Evolutionary conservation across 2,797 vertebrate genomes (phyloP), one percentile per base, ranked within the genome.

Genomic region (Poecilia wingei): DNA sequence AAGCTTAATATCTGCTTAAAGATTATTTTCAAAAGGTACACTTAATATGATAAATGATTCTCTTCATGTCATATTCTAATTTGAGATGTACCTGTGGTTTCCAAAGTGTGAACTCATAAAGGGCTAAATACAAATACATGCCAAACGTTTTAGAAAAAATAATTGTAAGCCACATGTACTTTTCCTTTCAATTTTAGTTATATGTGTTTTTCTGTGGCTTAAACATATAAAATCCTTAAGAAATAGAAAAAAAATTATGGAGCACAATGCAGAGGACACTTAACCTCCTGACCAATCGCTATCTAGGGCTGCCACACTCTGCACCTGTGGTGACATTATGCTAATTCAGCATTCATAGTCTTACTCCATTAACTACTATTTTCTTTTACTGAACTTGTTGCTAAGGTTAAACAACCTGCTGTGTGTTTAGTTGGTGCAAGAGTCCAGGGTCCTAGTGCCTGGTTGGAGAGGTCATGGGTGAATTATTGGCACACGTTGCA

Each of bases 181-280:
- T 59, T 59, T 59, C 55, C n/a, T 59, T 59, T 59, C 12, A 59
- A 28, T 59, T 59, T 59, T 36, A 66, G 33, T 10, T 68, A 25
- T 12, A 41, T 22, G 12, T 22, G 9, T 41, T 6, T 25, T 12
- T 68, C 3, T 68, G 64, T 39, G 36, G 9, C 64, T 41, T 41
- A 41, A 68, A 39, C 20, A 2, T 22, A 68, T 68, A 68, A 4
- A 41, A 39, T 84, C 73, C 76, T n/a, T 59, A 59, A 25, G 49
- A 53, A 53, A 1, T 53, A 9, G 51, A 53, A 25, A 3, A 3
- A 9, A 53, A 39, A 22, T 28, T 4, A 61, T 36, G 59, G 59
- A 9, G 16, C 6, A 36, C 59, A 92, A 90, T 86, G 83, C 92
- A 93, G 81, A 87, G 90, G 87, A 79, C 91, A 78, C 80, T 94